Evolutionary conservation across 2,113 vertebrate species (phyloP).

Genomic region (Eulemur macaco): DNA sequence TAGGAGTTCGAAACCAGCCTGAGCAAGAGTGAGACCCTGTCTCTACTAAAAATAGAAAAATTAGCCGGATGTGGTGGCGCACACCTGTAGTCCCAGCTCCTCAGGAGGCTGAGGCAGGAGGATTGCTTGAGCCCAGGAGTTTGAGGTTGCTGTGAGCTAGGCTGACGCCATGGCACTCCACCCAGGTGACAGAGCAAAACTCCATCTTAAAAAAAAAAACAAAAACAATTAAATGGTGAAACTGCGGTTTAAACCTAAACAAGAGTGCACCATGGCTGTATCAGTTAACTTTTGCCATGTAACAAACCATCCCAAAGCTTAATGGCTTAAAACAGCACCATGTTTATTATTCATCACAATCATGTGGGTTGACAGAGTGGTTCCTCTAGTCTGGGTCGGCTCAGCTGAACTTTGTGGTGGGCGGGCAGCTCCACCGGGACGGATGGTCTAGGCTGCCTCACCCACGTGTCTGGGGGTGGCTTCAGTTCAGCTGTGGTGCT

Average conservation of each 20-base stretch:
- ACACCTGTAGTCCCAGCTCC: no score
- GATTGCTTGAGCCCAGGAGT: no score
- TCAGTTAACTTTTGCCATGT: background rate
- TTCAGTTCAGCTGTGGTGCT: background rate
- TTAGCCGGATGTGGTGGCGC: accelerated
- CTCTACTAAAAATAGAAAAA: no score
- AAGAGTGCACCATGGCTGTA: background rate
- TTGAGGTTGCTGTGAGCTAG: no score
- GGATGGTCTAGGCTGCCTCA: background rate
- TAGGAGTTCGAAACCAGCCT: no score
- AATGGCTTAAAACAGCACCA: background rate
- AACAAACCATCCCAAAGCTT: background rate
- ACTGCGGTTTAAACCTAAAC: background rate
- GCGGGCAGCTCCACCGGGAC: no score
- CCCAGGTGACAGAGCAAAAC: no score
- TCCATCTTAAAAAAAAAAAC: no score
- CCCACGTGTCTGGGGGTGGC: background rate
- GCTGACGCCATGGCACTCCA: no score
- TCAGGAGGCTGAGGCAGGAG: no score
- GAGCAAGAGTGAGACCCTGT: no score
- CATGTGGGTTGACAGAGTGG: background rate
- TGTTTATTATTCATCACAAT: background rate
- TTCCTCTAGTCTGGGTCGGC: background rate
- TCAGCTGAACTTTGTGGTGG: background rate
- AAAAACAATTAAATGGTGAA: background rate